Evolutionary conservation across 2,113 vertebrate species (phyloP).

Genomic region (Lepisosteus osseus): DNA sequence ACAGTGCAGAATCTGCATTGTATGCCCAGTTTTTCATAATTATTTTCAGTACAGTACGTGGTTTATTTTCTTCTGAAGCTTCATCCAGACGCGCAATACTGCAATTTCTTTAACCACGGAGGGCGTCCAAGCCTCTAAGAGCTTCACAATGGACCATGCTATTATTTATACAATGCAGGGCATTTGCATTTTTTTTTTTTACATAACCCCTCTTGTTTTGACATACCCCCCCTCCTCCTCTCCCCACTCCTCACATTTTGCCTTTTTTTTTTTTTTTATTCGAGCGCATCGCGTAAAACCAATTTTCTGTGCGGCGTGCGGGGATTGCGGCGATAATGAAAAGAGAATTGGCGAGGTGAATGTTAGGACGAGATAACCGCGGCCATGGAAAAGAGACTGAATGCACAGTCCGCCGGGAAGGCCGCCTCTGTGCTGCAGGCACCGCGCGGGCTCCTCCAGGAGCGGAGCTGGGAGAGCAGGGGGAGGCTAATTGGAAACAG

Average conservation of each 20-base stretch:
- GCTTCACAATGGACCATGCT: constrained; percentile 16
- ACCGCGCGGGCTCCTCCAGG: background rate
- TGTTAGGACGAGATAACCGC: constrained; percentile 49
- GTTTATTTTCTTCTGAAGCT: background rate
- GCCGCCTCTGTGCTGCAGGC: background rate
- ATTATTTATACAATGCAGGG: constrained; percentile 23
- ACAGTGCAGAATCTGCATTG: background rate
- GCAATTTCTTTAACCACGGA: constrained; percentile 2
- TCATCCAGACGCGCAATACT: background rate
- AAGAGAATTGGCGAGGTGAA: constrained; percentile 43
- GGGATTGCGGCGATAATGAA: constrained; percentile 53
- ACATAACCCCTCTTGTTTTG: constrained; percentile 42
- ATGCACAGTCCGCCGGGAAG: constrained; percentile 24
- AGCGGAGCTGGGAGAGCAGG: constrained; percentile 9
- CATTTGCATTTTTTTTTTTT: constrained; percentile 20
- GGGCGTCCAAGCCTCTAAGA: background rate
- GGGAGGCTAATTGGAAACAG: constrained; percentile 29
- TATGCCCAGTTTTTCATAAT: constrained; percentile 19
- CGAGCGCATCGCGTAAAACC: constrained; percentile 50
- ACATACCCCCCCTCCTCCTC: constrained; percentile 23
- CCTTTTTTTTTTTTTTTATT: constrained; percentile 27
- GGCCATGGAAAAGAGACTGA: constrained; percentile 25
- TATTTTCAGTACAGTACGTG: constrained; percentile 11
- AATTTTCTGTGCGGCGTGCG: constrained; percentile 42
- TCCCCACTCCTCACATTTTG: constrained; percentile 30